Conservation (phyloP, 2,888 invertebrate species). For the Parnassius glacialis region DNA sequence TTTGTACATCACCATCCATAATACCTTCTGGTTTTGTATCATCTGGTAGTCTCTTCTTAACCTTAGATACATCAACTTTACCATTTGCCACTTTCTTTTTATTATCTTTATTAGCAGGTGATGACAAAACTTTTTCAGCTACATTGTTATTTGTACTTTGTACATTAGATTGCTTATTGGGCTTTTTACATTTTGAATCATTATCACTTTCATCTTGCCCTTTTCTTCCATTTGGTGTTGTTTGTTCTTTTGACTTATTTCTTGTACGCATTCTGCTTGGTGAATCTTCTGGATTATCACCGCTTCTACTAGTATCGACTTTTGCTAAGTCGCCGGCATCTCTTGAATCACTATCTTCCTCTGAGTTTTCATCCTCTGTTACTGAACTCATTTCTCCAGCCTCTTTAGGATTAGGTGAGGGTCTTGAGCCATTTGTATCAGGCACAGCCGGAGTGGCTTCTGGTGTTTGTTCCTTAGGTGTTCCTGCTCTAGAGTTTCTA, state of each 20-base stretch:
- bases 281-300: conserved; percentile 87
- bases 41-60: conserved; percentile 81
- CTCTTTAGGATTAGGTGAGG: conserved; percentile 86
- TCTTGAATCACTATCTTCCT: conserved; percentile 96
- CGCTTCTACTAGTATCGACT: conserved; percentile 90
- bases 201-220: conserved; percentile 74
- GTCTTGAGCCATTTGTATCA: conserved; percentile 79
- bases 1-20: conserved; percentile 81
- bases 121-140: conserved; percentile 61
- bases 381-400: conserved; percentile 88
- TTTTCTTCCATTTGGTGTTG: conserved; percentile 74
- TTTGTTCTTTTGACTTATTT: conserved; percentile 90
- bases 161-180: conserved; percentile 53
- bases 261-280: conserved; percentile 94
- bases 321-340: conserved; percentile 89
- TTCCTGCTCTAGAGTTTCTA: conserved; percentile 90
- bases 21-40: conserved; percentile 81
- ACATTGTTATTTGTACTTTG: conserved; percentile 70
- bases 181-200: conserved; percentile 67
- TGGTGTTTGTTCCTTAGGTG: conserved; percentile 86
- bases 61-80: conserved; percentile 77
- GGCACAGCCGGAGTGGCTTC: conserved; percentile 78
- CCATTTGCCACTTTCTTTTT: conserved; percentile 75
- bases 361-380: conserved; percentile 95
- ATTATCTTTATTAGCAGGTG: conserved; percentile 64